phyloP scores from a whole-genome alignment of 2,113 vertebrate species.

The Varanus salvator region DNA sequence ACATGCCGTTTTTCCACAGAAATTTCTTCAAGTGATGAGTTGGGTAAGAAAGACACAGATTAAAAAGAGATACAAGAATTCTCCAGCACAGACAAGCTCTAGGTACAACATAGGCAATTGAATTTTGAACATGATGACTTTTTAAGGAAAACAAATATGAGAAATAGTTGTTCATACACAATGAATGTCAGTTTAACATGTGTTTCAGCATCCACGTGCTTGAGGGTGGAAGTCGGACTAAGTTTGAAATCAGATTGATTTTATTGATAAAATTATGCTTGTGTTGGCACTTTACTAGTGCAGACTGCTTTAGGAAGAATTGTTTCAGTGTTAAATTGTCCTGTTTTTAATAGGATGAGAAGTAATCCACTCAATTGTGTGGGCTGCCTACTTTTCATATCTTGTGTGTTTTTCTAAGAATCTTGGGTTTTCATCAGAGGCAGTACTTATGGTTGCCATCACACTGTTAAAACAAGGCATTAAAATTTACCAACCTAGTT shows the following conservation, averaged over 20 bases:
- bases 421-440: not conserved
- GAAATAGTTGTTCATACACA: not conserved
- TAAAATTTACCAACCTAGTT: not conserved
- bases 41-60: constrained; percentile 85
- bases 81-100: not conserved
- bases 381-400: not conserved
- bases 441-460: not conserved
- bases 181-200: not conserved
- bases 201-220: not conserved
- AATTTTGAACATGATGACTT: not conserved
- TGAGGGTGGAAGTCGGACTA: too few species aligned
- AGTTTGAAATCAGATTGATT: not conserved
- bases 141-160: not conserved
- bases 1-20: constrained; percentile 86
- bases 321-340: not conserved
- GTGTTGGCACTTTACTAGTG: not conserved
- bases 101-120: not conserved
- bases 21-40: constrained; percentile 96
- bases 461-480: too few species aligned
- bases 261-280: not conserved
- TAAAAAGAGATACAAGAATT: constrained; percentile 2
- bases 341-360: not conserved
- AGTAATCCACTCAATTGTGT: not conserved
- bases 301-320: too few species aligned
- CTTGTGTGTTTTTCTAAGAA: not conserved